Conservation (phyloP, 1,140 invertebrate genomes). For the Colletes latitarsis region DNA sequence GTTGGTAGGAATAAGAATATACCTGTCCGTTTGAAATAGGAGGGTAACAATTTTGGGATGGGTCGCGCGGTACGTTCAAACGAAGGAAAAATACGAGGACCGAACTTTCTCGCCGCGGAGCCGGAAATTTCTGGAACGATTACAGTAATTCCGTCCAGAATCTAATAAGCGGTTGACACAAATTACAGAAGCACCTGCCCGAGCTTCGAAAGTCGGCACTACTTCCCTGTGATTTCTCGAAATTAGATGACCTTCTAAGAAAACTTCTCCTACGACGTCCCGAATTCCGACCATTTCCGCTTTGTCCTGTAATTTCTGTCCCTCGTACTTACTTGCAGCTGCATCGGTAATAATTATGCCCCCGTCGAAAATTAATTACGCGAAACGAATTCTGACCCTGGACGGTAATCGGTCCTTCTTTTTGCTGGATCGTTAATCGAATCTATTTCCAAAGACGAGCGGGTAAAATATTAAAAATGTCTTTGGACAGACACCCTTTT, state of each 20-base stretch:
- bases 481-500: no score
- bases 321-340: background rate
- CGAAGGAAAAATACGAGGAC: constrained; percentile 28
- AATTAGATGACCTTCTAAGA: constrained; percentile 29
- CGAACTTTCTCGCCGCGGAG: constrained; percentile 25
- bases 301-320: constrained; percentile 37
- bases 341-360: background rate
- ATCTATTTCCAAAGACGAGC: no score
- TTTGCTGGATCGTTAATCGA: no score
- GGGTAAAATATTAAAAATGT: no score
- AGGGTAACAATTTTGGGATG: constrained; percentile 17
- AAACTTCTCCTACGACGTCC: constrained; percentile 27
- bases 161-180: constrained; percentile 51
- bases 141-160: constrained; percentile 36
- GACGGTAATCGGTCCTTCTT: no score
- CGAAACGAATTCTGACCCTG: background rate
- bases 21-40: constrained; percentile 26
- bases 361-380: constrained; percentile 13
- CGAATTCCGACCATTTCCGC: constrained; percentile 17
- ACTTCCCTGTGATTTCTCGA: constrained; percentile 50
- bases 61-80: background rate
- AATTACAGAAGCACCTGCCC: constrained; percentile 51
- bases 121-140: constrained; percentile 34
- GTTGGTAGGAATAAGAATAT: background rate
- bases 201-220: constrained; percentile 38